Evolutionary conservation across 1,140 invertebrate species (phyloP), one percentile per base, ranked within the genome.

Genomic region (Lucilia cuprina): DNA sequence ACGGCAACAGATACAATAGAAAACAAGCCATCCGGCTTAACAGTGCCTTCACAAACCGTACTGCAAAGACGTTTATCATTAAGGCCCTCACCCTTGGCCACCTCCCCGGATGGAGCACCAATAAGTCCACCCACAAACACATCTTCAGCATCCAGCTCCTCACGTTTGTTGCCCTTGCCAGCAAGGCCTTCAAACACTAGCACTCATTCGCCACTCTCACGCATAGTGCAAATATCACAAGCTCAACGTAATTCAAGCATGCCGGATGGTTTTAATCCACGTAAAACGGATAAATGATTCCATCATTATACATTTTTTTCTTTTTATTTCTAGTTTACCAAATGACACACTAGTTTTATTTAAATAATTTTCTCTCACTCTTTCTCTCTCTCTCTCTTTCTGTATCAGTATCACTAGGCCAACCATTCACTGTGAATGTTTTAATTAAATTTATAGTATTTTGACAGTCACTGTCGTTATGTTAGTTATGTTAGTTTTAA

Each of bases 181-280:
- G 13, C 78, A 19, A 55, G 49, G 4, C 49, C 82, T n/a, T 50
- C 83, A 10, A 41, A 74, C 0, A 49, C 47, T 50, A 91, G 88
- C 85, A 91, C 89, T 34, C 89, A 91, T 83, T 91, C 89, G 4
- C 89, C 89, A 50, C 84, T 91, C 14, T 91, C 89, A 34, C 85
- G 89, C 17, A 91, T 91, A 82, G 89, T 90, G 83, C 89, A 91
- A 83, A 90, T 91, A 55, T 87, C 89, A 50, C 89, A 91, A 86
- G 89, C 89, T 21, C 88, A 90, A 82, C 86, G 89, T 50, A 91
- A 91, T 87, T 90, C 87, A 82, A 91, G 89, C 85, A 90, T 88
- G 88, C 89, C 87, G n/a, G 87, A 88, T 41, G 86, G 86, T n/a
- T 85, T 87, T 5, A 50, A 65, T 5, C 34, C 80, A 35, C 47